Evolutionary conservation across 2,113 vertebrate species (phyloP).

Genomic region (Barnardius zonarius): DNA sequence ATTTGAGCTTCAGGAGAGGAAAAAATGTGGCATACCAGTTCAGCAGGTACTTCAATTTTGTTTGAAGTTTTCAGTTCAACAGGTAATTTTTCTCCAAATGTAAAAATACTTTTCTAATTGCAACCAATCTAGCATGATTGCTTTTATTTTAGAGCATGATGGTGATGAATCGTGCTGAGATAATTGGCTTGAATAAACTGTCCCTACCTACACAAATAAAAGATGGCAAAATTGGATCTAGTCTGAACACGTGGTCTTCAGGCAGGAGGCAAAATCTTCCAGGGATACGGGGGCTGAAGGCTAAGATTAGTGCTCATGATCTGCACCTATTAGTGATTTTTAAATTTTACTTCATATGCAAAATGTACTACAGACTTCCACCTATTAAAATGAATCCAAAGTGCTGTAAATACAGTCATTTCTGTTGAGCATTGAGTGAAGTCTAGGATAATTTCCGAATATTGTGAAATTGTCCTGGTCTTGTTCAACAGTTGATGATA

Average conservation of each 20-base stretch:
- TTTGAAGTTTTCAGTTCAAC: background rate
- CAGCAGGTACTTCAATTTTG: background rate
- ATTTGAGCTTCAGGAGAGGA: background rate
- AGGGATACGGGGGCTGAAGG: background rate
- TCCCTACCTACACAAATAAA: slow-evolving; percentile 33
- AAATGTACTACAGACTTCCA: background rate
- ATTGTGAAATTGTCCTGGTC: background rate
- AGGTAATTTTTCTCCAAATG: background rate
- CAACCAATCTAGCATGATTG: background rate
- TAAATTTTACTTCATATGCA: background rate
- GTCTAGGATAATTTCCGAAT: background rate
- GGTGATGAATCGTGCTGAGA: slow-evolving; percentile 27
- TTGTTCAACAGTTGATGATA: background rate
- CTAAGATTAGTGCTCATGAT: background rate
- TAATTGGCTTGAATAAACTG: slow-evolving; percentile 32
- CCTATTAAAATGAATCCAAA: background rate
- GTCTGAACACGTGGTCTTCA: background rate
- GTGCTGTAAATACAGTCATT: background rate
- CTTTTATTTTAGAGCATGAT: slow-evolving; percentile 60
- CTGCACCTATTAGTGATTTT: background rate
- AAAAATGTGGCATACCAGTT: background rate
- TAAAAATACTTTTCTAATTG: slow-evolving; percentile 59
- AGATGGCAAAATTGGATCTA: background rate
- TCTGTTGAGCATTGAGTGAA: background rate
- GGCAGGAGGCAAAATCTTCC: background rate